phyloP scores from a whole-genome alignment of 2,888 invertebrate species.

The Serrognathus titanus region DNA sequence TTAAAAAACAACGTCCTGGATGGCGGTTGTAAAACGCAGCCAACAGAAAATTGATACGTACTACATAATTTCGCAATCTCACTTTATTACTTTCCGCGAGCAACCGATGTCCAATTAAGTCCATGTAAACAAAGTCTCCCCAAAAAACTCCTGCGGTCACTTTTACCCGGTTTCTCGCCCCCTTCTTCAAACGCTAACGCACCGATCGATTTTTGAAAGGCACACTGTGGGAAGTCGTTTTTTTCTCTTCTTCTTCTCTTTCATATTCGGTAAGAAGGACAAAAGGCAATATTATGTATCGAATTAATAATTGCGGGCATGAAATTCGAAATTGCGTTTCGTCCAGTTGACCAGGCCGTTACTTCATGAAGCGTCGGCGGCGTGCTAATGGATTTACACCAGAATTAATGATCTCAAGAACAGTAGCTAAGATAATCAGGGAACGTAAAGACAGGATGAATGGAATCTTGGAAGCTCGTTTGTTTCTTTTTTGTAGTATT shows the following conservation, averaged over 20 bases:
- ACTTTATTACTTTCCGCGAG: too few relatives aligned
- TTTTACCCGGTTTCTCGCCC: background rate
- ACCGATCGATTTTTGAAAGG: too few relatives aligned
- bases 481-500: slow-evolving; percentile 20
- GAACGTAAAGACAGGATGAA: slow-evolving; percentile 26
- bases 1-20: too few relatives aligned
- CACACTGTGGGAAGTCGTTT: too few relatives aligned
- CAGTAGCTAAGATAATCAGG: slow-evolving; percentile 40
- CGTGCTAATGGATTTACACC: slow-evolving; percentile 18
- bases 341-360: slow-evolving; percentile 31
- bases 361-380: background rate
- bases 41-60: too few relatives aligned
- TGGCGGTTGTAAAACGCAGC: too few relatives aligned
- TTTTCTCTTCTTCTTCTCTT: background rate
- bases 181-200: background rate
- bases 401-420: slow-evolving; percentile 40
- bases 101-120: too few relatives aligned
- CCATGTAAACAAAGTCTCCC: too few relatives aligned
- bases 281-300: slow-evolving; percentile 40
- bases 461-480: slow-evolving; percentile 33
- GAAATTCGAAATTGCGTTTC: slow-evolving; percentile 48
- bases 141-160: background rate
- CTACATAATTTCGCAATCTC: too few relatives aligned
- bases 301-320: slow-evolving; percentile 48
- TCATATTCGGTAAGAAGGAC: background rate